A percentile compares a stretch with the other conserved stretches of the same genome.
phyloP scores from a whole-genome alignment of 1,140 invertebrate species.

The Drosophila burlai region DNA sequence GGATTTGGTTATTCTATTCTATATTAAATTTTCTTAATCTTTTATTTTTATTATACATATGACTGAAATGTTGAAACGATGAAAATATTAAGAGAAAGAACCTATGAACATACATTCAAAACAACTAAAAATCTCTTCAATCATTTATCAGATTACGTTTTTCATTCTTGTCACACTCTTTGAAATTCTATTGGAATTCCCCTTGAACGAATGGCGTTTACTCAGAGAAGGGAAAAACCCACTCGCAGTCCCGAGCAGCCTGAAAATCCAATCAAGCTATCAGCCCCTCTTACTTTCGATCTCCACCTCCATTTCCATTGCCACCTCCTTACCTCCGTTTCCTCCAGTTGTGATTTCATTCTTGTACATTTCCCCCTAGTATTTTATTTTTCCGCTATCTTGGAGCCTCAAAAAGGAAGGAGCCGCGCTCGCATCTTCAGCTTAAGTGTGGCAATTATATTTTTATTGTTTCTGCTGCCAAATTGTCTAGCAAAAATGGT shows the following conservation, averaged over 20 bases:
- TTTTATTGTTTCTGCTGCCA: slow-evolving; percentile 76
- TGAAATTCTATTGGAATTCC: slow-evolving; percentile 5
- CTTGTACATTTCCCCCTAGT: neutral
- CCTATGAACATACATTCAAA: too few relatives aligned
- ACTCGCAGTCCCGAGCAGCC: slow-evolving; percentile 12
- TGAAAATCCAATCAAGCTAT: slow-evolving; percentile 66
- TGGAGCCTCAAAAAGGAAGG: slow-evolving; percentile 11
- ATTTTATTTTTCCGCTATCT: slow-evolving; percentile 19
- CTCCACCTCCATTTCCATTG: slow-evolving; percentile 6
- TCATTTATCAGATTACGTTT: neutral
- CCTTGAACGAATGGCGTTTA: slow-evolving; percentile 5
- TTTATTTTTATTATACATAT: too few relatives aligned
- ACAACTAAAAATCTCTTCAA: neutral
- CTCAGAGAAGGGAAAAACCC: neutral
- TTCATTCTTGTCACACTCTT: neutral
- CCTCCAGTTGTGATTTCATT: slow-evolving; percentile 23
- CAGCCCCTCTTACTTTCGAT: slow-evolving; percentile 19
- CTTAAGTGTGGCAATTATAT: slow-evolving; percentile 71
- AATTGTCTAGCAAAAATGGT: slow-evolving; percentile 77
- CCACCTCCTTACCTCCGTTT: slow-evolving; percentile 1
- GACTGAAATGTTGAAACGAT: too few relatives aligned
- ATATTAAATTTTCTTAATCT: neutral
- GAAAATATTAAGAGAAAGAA: too few relatives aligned
- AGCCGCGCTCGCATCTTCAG: slow-evolving; percentile 14
- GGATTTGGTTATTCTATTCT: neutral